Conservation (phyloP, 2,113 vertebrate genomes). For the Callochromis pleurospilus region DNA sequence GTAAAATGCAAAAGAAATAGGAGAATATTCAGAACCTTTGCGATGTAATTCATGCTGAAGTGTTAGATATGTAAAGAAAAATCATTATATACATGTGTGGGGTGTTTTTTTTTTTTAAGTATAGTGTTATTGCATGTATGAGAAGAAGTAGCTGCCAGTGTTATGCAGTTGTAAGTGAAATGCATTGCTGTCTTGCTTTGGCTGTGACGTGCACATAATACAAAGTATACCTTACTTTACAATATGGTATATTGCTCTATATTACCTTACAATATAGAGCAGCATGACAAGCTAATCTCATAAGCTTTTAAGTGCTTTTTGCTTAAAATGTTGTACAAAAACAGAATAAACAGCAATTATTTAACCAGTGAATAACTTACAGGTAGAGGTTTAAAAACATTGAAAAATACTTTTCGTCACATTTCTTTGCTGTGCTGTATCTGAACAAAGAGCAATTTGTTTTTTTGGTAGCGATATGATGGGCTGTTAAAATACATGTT, state of each 20-base stretch:
- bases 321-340: background rate
- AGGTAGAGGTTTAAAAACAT: background rate
- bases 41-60: fast-evolving
- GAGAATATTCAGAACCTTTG: background rate
- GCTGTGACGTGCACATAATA: background rate
- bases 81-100: background rate
- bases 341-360: background rate
- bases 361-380: background rate
- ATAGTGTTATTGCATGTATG: background rate
- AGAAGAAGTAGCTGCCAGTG: background rate
- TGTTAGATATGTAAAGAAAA: background rate
- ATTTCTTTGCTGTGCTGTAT: background rate
- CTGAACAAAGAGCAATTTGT: background rate
- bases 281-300: background rate
- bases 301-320: background rate
- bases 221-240: background rate
- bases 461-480: background rate
- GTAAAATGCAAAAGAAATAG: background rate
- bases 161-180: background rate
- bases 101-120: background rate
- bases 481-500: background rate
- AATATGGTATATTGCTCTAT: no score
- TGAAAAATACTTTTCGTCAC: background rate
- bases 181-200: background rate
- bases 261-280: background rate